Percentiles rank a stretch among this genome's conserved stretches.
These are phyloP conservation scores for Desoria tigrina DNA, from an alignment of 2,888 invertebrate species.

Conservation along the genomic window DNA sequence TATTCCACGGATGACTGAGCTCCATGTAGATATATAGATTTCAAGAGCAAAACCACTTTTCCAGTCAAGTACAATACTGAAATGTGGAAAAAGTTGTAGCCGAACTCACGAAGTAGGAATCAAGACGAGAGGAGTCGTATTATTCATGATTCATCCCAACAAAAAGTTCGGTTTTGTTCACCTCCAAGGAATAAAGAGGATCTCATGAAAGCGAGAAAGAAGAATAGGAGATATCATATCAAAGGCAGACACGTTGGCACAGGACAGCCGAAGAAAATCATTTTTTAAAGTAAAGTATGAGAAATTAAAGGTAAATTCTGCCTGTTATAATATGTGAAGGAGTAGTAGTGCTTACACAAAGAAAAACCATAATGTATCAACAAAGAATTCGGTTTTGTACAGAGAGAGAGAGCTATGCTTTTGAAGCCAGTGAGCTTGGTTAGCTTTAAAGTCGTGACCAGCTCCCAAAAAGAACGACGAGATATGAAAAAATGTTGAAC, in stretches of 20 bases:
- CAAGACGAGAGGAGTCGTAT: not conserved
- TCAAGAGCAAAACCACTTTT: conserved; percentile 16
- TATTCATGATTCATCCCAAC: not conserved
- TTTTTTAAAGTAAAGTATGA: conserved; percentile 16
- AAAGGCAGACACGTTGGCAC: not conserved
- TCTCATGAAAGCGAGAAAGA: not conserved
- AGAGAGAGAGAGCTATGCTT: too few species aligned
- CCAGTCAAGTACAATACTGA: conserved; percentile 14
- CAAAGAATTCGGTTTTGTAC: conserved; percentile 2
- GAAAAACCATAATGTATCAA: conserved; percentile 4
- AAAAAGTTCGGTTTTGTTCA: conserved; percentile 8
- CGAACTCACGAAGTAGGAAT: conserved; percentile 8
- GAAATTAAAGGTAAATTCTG: conserved; percentile 13
- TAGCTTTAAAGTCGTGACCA: conserved; percentile 47
- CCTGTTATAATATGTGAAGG: not conserved
- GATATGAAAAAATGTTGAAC: conserved; percentile 39
- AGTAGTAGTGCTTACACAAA: not conserved
- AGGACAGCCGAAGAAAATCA: conserved; percentile 14
- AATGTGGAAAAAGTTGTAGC: conserved; percentile 6
- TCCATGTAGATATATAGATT: conserved; percentile 15
- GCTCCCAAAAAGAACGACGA: conserved; percentile 46
- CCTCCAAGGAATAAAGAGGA: not conserved
- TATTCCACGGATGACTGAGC: conserved; percentile 11
- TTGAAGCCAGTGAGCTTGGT: not conserved
- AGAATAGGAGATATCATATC: conserved; percentile 11